Conservation (phyloP, 2,888 invertebrate species). For the Drosophila maculinotata region DNA sequence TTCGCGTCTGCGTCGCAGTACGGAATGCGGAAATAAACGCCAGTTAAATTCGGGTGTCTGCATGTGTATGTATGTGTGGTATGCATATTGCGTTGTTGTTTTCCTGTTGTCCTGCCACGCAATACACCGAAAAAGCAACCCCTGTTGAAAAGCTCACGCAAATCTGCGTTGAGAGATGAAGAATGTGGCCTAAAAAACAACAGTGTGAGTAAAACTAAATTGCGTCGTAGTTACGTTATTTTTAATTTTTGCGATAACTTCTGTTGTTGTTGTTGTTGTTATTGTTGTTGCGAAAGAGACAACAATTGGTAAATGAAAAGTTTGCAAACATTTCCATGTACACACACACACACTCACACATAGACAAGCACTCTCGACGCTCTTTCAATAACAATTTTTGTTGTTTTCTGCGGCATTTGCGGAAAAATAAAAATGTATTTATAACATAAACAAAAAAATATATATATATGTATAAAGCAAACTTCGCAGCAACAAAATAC, state of each 20-base stretch:
- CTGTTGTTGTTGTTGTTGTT: constrained; percentile 42
- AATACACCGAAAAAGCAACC: constrained; percentile 49
- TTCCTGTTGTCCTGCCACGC: constrained; percentile 39
- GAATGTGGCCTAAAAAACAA: constrained; percentile 33
- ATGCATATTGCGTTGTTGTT: constrained; percentile 36
- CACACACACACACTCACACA: constrained; percentile 4
- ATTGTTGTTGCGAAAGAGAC: constrained; percentile 41
- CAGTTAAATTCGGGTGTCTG: constrained; percentile 28
- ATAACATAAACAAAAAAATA: constrained; percentile 70
- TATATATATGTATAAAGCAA: constrained; percentile 37
- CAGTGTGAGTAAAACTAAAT: constrained; percentile 78
- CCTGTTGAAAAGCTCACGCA: constrained; percentile 36
- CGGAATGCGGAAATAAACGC: constrained; percentile 26
- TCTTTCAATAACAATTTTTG: constrained; percentile 12
- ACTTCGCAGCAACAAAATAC: constrained; percentile 46
- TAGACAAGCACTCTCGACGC: constrained; percentile 1
- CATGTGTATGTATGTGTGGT: background rate
- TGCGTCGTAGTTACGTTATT: constrained; percentile 79
- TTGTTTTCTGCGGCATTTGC: constrained; percentile 42
- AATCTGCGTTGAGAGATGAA: constrained; percentile 37
- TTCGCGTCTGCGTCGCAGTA: constrained; percentile 17
- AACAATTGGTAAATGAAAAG: constrained; percentile 53
- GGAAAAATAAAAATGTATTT: constrained; percentile 60
- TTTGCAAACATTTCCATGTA: constrained; percentile 34
- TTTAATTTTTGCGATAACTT: constrained; percentile 40